Evolutionary conservation across 1,140 invertebrate species (phyloP), one percentile per base, ranked within the genome.

Genomic region (Procambarus virginalis): DNA sequence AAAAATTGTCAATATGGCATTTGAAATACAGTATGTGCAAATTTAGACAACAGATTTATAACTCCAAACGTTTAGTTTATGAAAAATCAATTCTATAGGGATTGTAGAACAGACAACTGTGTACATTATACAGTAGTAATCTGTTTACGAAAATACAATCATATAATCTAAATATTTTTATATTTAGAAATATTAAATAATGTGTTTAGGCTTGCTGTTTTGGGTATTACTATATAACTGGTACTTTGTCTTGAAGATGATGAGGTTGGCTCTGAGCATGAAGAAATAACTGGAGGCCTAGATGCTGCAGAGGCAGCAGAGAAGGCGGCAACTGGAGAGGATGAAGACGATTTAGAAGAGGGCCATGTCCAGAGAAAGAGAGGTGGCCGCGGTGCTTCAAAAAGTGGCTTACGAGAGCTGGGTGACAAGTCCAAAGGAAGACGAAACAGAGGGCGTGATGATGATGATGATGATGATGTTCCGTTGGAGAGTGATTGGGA

Each of bases 201-300:
- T 34, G 34, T 34, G 34, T 34, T 34, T 34, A 34, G 34, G 34
- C 34, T 34, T 34, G 34, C 34, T 34, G 34, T 34, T 34, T 34
- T 34, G 34, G 34, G 1, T 34, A 34, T 34, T 34, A 34, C 34
- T 34, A 34, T 34, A 34, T 34, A 0, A 34, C 34, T 34, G 8
- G 51, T 55, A 12, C 8, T 55, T 55, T 55, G 51, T 55, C 51
- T 5, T 14, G 14, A 34, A 84, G 88, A 89, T 48, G 88, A 89
- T 48, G 88, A 84, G n/a, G 88, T 64, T 51, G 88, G 88, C 3
- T 89, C 88, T 2, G 88, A 89, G 58, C 88, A 89, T 49, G 88
- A 89, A 75, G 88, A 89, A 49, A 89, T 89, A 73, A 89, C 88
- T 17, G 88, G 76, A 51, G 88, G 88, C 17, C 46, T 89, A 17